Conservation (phyloP, 1,140 invertebrate species). For the Stenopsyche tienmushanensis region DNA sequence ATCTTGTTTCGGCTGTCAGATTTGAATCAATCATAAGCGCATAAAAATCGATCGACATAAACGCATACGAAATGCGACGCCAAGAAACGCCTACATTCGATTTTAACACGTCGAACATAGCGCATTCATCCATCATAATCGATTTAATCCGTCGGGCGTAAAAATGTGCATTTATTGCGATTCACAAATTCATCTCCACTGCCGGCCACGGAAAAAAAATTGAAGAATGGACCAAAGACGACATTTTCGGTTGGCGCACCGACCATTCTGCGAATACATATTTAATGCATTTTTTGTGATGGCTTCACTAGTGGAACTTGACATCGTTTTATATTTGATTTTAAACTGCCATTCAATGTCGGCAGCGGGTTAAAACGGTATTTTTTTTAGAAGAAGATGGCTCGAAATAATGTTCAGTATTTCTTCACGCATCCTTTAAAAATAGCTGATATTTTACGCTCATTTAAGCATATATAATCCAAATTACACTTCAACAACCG, state of each 20-base stretch:
- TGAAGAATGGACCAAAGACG: constrained; percentile 7
- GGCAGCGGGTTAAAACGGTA: too few relatives aligned
- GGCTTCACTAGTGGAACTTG: constrained; percentile 9
- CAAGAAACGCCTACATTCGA: not conserved
- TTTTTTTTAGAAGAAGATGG: too few relatives aligned
- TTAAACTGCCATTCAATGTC: constrained; percentile 12
- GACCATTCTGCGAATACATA: constrained; percentile 28
- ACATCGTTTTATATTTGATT: constrained; percentile 15
- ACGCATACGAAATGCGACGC: not conserved
- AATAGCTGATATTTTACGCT: too few relatives aligned
- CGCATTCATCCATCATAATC: too few relatives aligned
- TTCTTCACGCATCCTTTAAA: too few relatives aligned
- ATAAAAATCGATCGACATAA: constrained; percentile 4
- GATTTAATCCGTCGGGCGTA: too few relatives aligned
- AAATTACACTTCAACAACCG: too few relatives aligned
- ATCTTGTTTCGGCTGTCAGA: not conserved
- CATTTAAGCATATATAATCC: too few relatives aligned
- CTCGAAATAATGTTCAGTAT: too few relatives aligned
- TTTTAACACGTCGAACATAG: not conserved
- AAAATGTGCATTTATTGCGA: too few relatives aligned
- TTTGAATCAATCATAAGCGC: not conserved
- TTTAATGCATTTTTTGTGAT: constrained; percentile 34
- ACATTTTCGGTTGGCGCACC: not conserved
- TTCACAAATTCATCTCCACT: not conserved
- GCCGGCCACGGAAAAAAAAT: not conserved